These are phyloP conservation scores for Orthosia incerta DNA, from an alignment of 2,888 invertebrate species.

Conservation along the genomic window DNA sequence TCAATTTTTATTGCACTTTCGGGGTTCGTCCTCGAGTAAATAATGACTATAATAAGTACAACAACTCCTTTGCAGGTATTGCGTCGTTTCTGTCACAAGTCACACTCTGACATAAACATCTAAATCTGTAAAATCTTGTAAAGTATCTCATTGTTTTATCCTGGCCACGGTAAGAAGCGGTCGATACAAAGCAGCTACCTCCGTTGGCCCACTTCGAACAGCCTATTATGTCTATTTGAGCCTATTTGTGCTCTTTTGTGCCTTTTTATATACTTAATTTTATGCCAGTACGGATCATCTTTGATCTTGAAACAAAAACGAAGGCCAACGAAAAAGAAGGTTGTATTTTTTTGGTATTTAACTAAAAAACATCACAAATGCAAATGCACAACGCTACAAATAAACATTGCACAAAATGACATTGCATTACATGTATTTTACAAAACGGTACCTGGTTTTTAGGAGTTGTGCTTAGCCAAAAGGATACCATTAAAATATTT, in stretches of 20 bases:
- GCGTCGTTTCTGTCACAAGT: no score
- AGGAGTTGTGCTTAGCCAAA: no score
- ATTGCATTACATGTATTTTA: no score
- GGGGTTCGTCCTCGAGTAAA: no score
- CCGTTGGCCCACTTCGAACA: conserved; percentile 50
- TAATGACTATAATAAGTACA: no score
- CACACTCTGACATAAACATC: no score
- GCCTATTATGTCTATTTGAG: conserved; percentile 36
- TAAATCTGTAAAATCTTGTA: conserved; percentile 3
- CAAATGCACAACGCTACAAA: neutral
- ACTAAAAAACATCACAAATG: no score
- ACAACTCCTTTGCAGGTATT: no score
- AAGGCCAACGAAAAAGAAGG: conserved; percentile 10
- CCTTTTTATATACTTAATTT: conserved; percentile 48
- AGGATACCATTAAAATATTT: neutral
- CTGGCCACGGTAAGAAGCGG: conserved; percentile 66
- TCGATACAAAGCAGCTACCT: conserved; percentile 65
- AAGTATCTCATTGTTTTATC: conserved; percentile 69
- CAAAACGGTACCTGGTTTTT: no score
- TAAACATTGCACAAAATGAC: neutral
- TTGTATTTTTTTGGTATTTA: neutral
- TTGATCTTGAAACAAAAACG: conserved; percentile 49
- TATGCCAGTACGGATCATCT: conserved; percentile 59
- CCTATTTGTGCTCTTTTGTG: conserved; percentile 20
- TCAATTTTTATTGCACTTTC: no score